Conservation (phyloP, 2,797 vertebrate species). For the Triplophysa yarkandensis region DNA sequence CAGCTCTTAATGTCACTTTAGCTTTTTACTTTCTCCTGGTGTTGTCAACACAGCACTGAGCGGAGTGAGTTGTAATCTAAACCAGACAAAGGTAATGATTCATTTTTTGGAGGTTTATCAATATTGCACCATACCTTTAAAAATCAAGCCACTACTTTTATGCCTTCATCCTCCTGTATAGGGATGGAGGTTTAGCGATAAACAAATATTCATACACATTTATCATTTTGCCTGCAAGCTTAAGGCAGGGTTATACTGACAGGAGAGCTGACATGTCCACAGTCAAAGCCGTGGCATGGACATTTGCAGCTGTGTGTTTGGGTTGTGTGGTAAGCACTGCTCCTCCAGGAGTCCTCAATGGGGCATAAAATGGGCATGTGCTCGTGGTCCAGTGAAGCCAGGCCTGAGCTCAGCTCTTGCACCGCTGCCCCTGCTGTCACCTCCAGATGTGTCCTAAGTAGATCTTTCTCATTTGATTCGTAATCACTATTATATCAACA, state of each 20-base stretch:
- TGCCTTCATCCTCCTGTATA: slow-evolving; percentile 40
- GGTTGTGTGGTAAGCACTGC: slow-evolving; percentile 47
- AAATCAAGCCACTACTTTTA: slow-evolving; percentile 39
- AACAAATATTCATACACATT: slow-evolving; percentile 55
- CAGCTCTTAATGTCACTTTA: slow-evolving; percentile 3
- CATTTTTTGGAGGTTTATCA: background rate
- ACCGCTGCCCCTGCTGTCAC: slow-evolving; percentile 72
- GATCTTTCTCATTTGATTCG: slow-evolving; percentile 57
- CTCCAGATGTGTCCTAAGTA: slow-evolving; percentile 78
- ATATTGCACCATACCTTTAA: background rate
- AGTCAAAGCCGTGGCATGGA: slow-evolving; percentile 76
- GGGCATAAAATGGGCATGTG: slow-evolving; percentile 83
- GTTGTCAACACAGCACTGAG: background rate
- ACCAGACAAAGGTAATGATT: background rate
- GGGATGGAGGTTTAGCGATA: background rate
- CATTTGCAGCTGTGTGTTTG: slow-evolving; percentile 60
- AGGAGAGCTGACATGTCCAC: slow-evolving; percentile 76
- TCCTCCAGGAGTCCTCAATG: slow-evolving; percentile 73
- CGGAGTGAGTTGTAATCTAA: background rate
- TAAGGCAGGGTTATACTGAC: slow-evolving; percentile 65
- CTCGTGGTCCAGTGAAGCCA: slow-evolving; percentile 78
- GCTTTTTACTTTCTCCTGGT: background rate
- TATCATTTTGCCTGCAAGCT: slow-evolving; percentile 25
- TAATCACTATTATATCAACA: slow-evolving; percentile 76
- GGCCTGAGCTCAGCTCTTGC: slow-evolving; percentile 65